Base-by-base conservation (phyloP, 2,888 invertebrate species). In the Syrista parreyssii region DNA sequence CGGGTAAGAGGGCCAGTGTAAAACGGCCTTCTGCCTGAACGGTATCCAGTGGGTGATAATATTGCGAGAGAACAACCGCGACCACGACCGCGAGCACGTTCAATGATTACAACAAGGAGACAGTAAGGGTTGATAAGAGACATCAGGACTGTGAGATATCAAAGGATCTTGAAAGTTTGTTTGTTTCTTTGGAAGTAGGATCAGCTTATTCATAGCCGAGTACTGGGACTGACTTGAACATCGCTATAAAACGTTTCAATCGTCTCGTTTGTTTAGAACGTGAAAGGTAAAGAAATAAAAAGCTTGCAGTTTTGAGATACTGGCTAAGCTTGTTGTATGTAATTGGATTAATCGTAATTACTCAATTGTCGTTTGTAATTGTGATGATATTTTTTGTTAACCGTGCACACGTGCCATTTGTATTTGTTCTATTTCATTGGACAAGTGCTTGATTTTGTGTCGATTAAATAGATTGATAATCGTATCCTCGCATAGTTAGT, bases 1-100 rank as follows among this genome's bases (percentile, higher is more conserved):
- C 82, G 82, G 85, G 85, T 85, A 85, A 82, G 87, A 87, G 86
- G 85, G 87, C 86, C 90, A 90, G 90, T 90, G 86, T 88, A 89
- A 90, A 88, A 87, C 89, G 87, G 89, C 88, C 89, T 88, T 89
- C 86, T 90, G 89, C 80, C 86, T 83, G 88, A 81, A 82, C 80
- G 69, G 78, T 74, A 35, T 74, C 33, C 35, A 32, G 74, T 74
- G 32, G 71, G 33, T 33, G 71, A 71, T 31, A 71, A 71, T 33
- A 71, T 74, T 71, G 31, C 71, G 23, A 71, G 71, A 71, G 71
- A 71, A 30, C 11, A 33, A 31, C 11, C 23, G 68, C 23, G 68
- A n/a, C 68, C 23, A 30, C 68, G 11, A n/a, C 32, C 32, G 30
- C 32, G n/a, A 30, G 6, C 55, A 55, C 23, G 23, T 55, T 55